Conservation (phyloP, 2,888 invertebrate species). For the Sericinus montela region DNA sequence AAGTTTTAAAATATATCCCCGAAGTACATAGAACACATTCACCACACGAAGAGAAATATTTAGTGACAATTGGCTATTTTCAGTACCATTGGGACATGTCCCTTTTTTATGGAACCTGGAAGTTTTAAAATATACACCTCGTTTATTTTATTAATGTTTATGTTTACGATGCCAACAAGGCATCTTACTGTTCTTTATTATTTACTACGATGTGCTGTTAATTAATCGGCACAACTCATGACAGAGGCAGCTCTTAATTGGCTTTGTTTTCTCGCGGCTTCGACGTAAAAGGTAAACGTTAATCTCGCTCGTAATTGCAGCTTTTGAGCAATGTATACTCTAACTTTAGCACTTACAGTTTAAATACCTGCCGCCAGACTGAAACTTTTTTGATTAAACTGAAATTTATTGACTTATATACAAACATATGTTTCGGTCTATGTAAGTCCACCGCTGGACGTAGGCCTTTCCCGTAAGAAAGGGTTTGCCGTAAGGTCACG, state of each 20-base stretch:
- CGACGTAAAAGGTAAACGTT: conserved; percentile 29
- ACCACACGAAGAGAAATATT: too few species aligned
- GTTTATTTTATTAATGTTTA: conserved; percentile 2
- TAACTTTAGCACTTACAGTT: too few species aligned
- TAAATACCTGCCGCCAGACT: too few species aligned
- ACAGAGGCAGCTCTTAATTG: conserved; percentile 40
- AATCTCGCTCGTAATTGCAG: conserved; percentile 25
- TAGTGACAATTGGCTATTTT: too few species aligned
- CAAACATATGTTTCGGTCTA: too few species aligned
- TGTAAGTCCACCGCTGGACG: too few species aligned
- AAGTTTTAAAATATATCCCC: too few species aligned
- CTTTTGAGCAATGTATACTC: conserved; percentile 8
- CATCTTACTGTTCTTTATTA: conserved; percentile 28
- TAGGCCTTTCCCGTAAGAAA: too few species aligned
- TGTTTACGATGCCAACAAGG: conserved; percentile 13
- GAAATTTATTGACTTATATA: too few species aligned
- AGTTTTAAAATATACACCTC: background rate
- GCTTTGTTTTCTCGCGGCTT: conserved; percentile 42
- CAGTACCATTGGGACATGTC: background rate
- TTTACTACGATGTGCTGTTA: conserved; percentile 25
- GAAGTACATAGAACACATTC: too few species aligned
- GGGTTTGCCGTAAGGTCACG: too few species aligned
- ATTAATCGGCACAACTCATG: conserved; percentile 35
- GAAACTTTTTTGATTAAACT: too few species aligned
- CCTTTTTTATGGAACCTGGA: conserved; percentile 1